phyloP scores from a whole-genome alignment of 2,113 vertebrate genomes.

The Thalassarche chlororhynchos region DNA sequence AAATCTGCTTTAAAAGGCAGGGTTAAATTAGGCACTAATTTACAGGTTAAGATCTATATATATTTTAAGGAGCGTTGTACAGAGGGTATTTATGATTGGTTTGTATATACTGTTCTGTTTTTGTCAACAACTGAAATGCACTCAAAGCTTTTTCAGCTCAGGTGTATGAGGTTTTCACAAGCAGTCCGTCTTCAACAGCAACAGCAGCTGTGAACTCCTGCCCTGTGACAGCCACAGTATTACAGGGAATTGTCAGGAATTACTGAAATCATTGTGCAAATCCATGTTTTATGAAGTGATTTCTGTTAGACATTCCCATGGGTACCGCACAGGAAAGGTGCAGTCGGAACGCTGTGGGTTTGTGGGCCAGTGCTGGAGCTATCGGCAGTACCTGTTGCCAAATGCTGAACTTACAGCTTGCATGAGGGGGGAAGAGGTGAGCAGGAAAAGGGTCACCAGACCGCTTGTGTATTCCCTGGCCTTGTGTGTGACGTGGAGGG shows the following conservation, averaged over 20 bases:
- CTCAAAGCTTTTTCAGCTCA: background rate
- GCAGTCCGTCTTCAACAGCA: constrained; percentile 23
- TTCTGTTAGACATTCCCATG: constrained; percentile 13
- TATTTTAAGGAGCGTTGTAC: background rate
- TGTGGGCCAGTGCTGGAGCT: background rate
- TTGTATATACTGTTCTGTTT: background rate
- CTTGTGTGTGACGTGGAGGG: background rate
- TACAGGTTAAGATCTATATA: background rate
- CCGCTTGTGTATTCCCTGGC: background rate
- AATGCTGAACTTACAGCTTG: background rate
- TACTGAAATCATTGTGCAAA: background rate
- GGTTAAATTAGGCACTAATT: background rate
- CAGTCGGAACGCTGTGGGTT: accelerated
- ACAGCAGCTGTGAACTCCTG: constrained; percentile 36
- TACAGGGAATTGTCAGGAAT: background rate
- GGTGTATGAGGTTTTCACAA: background rate
- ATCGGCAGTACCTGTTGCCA: background rate
- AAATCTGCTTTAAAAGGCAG: background rate
- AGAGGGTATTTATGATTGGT: background rate
- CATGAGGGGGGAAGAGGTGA: background rate
- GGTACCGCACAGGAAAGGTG: background rate
- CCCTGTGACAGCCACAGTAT: background rate
- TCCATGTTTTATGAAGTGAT: accelerated
- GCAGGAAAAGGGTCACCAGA: background rate
- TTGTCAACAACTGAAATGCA: background rate